phyloP scores from a whole-genome alignment of 2,113 vertebrate species.

The Puntigrus tetrazona region DNA sequence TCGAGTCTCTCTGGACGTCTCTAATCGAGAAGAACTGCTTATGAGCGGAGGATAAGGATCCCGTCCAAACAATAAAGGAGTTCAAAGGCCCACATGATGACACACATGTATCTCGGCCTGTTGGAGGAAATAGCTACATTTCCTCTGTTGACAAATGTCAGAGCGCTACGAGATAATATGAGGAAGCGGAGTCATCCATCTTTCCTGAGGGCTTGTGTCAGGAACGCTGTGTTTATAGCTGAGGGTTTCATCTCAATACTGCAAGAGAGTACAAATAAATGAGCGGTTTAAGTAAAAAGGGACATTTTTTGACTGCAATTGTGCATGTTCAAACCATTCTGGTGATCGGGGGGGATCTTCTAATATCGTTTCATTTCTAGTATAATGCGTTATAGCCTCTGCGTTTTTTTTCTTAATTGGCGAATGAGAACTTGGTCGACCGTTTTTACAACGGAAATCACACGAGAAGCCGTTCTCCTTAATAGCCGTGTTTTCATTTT shows the following conservation, averaged over 20 bases:
- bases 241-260: not conserved
- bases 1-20: slow-evolving; percentile 16
- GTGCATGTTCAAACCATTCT: not conserved
- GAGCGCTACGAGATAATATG: slow-evolving; percentile 54
- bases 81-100: slow-evolving; percentile 49
- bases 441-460: slow-evolving; percentile 57
- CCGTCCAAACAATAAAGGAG: slow-evolving; percentile 46
- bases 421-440: slow-evolving; percentile 3
- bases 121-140: slow-evolving; percentile 60
- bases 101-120: slow-evolving; percentile 46
- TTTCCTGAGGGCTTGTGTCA: slow-evolving; percentile 48
- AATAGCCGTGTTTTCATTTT: slow-evolving; percentile 44
- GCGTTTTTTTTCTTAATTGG: slow-evolving; percentile 33
- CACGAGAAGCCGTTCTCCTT: slow-evolving; percentile 59
- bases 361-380: not conserved
- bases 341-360: not conserved
- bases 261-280: not conserved
- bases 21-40: slow-evolving; percentile 35
- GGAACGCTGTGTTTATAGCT: slow-evolving; percentile 38
- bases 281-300: not conserved
- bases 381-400: not conserved
- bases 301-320: not conserved
- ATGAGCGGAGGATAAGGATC: slow-evolving; percentile 42
- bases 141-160: slow-evolving; percentile 59
- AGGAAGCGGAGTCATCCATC: slow-evolving; percentile 54